These are phyloP conservation scores for Sclerodermus sp. DNA, from an alignment of 2,888 invertebrate species.

Conservation along the genomic window DNA sequence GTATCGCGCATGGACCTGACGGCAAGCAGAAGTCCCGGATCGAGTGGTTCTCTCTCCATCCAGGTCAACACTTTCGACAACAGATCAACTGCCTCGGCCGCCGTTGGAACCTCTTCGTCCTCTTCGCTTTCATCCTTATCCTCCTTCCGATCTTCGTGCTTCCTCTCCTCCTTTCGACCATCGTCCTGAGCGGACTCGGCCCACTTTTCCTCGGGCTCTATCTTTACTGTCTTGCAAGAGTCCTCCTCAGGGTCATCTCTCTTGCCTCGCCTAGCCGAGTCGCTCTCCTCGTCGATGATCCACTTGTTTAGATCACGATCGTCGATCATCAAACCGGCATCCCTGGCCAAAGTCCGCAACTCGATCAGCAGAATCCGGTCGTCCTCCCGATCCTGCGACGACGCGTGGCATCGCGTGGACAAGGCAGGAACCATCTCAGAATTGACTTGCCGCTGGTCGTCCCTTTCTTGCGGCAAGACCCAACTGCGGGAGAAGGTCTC, in stretches of 20 bases:
- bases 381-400: constrained; percentile 27
- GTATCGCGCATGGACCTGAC: constrained; percentile 54
- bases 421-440: constrained; percentile 11
- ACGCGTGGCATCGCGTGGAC: constrained; percentile 23
- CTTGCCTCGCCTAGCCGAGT: constrained; percentile 29
- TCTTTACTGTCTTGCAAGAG: constrained; percentile 25
- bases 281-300: constrained; percentile 45
- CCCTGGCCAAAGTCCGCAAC: constrained; percentile 34
- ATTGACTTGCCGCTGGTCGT: constrained; percentile 20
- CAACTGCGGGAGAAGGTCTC: constrained; percentile 56
- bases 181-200: background rate
- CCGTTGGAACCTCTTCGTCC: constrained; percentile 44
- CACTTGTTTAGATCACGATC: constrained; percentile 40
- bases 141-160: constrained; percentile 17
- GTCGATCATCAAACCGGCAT: constrained; percentile 38
- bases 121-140: constrained; percentile 23
- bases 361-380: constrained; percentile 35
- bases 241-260: constrained; percentile 35
- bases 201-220: constrained; percentile 25
- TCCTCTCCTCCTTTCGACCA: too few relatives aligned
- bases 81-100: constrained; percentile 54
- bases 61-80: constrained; percentile 57
- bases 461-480: constrained; percentile 38
- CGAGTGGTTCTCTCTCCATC: constrained; percentile 60
- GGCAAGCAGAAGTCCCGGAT: constrained; percentile 53